Evolutionary conservation across 2,113 vertebrate species (phyloP).

Genomic region (Ginglymostoma cirratum): DNA sequence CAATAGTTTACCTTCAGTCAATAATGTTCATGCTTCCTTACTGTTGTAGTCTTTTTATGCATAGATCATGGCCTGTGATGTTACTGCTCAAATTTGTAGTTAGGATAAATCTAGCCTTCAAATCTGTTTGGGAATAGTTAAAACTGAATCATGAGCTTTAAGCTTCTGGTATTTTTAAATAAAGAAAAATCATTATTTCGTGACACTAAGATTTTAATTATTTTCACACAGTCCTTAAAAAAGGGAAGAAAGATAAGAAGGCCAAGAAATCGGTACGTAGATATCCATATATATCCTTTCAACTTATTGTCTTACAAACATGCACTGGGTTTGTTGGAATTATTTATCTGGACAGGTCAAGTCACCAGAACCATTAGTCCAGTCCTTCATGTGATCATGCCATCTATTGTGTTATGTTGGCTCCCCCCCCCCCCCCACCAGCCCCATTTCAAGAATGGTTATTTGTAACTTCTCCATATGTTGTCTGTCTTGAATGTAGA

Average conservation of each 20-base stretch:
- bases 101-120: not conserved
- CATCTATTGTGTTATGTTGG: not conserved
- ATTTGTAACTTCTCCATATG: not conserved
- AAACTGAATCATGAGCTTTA: not conserved
- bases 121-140: no score
- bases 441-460: not conserved
- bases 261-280: conserved; percentile 77
- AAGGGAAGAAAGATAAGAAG: conserved; percentile 78
- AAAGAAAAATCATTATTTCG: not conserved
- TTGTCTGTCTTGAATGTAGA: not conserved
- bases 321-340: not conserved
- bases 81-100: not conserved
- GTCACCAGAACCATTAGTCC: not conserved
- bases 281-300: not conserved
- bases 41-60: not conserved
- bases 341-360: not conserved
- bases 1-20: not conserved
- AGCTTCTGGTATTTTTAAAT: not conserved
- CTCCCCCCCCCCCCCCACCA: not conserved
- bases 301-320: not conserved
- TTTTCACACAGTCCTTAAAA: conserved; percentile 59
- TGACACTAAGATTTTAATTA: conserved; percentile 8
- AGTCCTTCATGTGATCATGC: not conserved
- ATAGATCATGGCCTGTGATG: not conserved
- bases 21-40: not conserved